Conservation (phyloP, 1,140 invertebrate genomes). For the Drosophila oshimai region DNA sequence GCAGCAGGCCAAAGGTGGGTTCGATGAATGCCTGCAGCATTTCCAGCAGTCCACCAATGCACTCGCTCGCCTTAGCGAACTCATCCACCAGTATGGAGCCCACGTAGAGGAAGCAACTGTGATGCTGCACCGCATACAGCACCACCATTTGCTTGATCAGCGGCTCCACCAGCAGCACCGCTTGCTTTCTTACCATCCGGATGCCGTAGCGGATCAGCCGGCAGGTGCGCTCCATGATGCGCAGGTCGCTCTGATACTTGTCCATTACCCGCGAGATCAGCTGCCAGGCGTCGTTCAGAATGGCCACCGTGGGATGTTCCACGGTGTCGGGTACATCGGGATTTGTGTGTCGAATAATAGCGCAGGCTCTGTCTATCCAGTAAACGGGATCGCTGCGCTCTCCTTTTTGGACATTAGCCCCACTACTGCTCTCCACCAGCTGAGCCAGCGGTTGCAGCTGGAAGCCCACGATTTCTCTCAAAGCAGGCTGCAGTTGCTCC, state of each 20-base stretch:
- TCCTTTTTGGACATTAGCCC: conserved; percentile 76
- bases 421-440: conserved; percentile 82
- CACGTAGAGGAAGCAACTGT: conserved; percentile 97
- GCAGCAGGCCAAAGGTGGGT: conserved; percentile 92
- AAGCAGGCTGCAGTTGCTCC: conserved; percentile 86
- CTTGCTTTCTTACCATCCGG: conserved; percentile 92
- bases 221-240: conserved; percentile 96
- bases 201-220: conserved; percentile 94
- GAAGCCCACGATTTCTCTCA: conserved; percentile 91
- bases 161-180: conserved; percentile 89
- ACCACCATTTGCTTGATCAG: conserved; percentile 93
- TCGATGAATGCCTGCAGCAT: conserved; percentile 95
- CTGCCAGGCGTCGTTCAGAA: conserved; percentile 94
- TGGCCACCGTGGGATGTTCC: conserved; percentile 91
- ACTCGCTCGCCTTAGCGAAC: conserved; percentile 88
- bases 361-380: conserved; percentile 96
- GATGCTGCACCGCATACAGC: conserved; percentile 92
- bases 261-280: conserved; percentile 90
- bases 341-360: conserved; percentile 92
- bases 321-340: conserved; percentile 85
- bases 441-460: conserved; percentile 88
- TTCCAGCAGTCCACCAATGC: conserved; percentile 88
- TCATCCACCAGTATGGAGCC: conserved; percentile 98
- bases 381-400: conserved; percentile 90
- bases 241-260: conserved; percentile 90